Conservation (phyloP, 2,113 vertebrate species). For the Coptodon rendalli region DNA sequence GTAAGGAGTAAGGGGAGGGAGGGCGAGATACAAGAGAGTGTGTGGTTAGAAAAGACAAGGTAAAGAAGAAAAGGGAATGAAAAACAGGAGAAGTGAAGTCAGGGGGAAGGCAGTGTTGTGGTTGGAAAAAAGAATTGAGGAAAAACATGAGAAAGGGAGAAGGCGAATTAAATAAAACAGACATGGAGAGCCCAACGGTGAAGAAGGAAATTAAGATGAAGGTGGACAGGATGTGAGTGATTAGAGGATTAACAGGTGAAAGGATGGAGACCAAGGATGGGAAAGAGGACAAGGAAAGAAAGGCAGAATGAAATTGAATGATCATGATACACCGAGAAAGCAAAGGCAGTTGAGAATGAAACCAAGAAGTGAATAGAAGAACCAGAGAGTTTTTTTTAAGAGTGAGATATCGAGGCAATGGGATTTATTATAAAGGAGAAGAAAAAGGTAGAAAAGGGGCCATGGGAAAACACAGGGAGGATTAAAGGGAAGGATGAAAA, state of each 20-base stretch:
- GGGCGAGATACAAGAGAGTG: not conserved
- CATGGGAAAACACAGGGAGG: not conserved
- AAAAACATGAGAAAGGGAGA: not conserved
- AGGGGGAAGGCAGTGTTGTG: not conserved
- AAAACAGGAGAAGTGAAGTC: not conserved
- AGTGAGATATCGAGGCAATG: not conserved
- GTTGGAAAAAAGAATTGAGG: not conserved
- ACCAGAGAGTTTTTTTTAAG: not conserved
- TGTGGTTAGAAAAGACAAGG: constrained; percentile 19
- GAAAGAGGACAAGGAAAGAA: not conserved
- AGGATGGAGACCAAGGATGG: constrained; percentile 7
- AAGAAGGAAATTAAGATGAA: constrained; percentile 1
- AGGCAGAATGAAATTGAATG: not conserved
- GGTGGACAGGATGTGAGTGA: constrained; percentile 10
- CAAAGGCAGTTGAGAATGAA: not conserved
- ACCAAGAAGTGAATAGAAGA: not conserved
- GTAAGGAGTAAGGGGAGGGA: not conserved
- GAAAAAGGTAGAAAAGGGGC: not conserved
- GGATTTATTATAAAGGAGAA: constrained; percentile 7
- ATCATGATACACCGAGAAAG: not conserved
- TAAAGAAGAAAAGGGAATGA: not conserved
- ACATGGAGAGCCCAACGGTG: not conserved
- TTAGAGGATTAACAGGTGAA: constrained; percentile 32
- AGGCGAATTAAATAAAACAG: constrained; percentile 22
- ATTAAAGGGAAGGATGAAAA: not conserved